phyloP scores from a whole-genome alignment of 64 coral and sea anemone species.

The Platygyra sinensis region DNA sequence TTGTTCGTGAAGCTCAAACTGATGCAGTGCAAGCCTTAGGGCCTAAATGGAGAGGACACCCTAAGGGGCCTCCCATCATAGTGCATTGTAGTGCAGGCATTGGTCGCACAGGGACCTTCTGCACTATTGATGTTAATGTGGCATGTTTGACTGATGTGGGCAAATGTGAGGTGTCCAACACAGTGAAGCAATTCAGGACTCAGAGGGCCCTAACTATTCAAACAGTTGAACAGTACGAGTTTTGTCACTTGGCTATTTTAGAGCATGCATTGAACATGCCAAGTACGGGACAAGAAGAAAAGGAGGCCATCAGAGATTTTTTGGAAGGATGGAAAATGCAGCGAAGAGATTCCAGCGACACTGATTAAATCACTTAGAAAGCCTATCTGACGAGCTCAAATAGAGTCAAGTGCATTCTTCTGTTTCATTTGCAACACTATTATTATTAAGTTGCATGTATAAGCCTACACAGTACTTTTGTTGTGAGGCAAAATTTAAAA shows the following conservation, averaged over 20 bases:
- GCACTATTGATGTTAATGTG: conserved; percentile 83
- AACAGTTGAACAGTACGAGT: conserved; percentile 92
- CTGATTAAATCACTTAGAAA: conserved; percentile 15
- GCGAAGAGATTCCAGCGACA: conserved; percentile 23
- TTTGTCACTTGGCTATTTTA: conserved; percentile 86
- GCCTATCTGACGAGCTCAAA: background rate
- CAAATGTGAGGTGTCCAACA: conserved; percentile 83
- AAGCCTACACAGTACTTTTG: no score
- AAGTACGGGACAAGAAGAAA: conserved; percentile 46
- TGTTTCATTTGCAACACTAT: no score
- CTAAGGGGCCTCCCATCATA: conserved; percentile 85
- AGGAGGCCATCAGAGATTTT: conserved; percentile 75
- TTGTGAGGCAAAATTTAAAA: no score
- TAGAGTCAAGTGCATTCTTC: no score
- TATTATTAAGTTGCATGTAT: no score
- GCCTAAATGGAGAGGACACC: conserved; percentile 64
- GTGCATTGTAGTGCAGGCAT: conserved; percentile 98
- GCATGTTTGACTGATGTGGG: conserved; percentile 70
- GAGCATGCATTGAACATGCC: conserved; percentile 79
- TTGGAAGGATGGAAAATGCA: conserved; percentile 80
- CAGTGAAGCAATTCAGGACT: conserved; percentile 81
- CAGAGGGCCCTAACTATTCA: conserved; percentile 92
- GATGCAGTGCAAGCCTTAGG: conserved; percentile 65
- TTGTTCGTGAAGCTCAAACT: conserved; percentile 84
- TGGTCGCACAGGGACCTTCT: conserved; percentile 90